phyloP scores from a whole-genome alignment of 2,888 invertebrate species.

The Choristoneura rosaceana region DNA sequence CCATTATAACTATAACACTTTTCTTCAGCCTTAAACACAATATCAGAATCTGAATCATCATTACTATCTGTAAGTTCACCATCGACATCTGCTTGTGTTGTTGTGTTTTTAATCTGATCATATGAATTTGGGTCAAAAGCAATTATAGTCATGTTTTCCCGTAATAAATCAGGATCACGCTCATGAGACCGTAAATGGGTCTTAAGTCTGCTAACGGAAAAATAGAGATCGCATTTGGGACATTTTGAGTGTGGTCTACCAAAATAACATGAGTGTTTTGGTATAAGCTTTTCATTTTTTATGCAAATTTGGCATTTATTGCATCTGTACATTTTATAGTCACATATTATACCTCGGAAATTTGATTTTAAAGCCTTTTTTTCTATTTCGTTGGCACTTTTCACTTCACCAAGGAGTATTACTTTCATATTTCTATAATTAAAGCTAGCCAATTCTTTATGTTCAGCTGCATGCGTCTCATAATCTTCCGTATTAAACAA shows the following conservation, averaged over 20 bases:
- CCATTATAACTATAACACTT: constrained; percentile 22
- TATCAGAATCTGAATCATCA: constrained; percentile 30
- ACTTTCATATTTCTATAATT: constrained; percentile 62
- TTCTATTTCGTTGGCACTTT: constrained; percentile 28
- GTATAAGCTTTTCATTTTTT: constrained; percentile 47
- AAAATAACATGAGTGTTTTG: constrained; percentile 59
- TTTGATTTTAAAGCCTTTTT: constrained; percentile 43
- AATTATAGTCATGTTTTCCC: constrained; percentile 60
- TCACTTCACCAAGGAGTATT: constrained; percentile 59
- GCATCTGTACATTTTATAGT: constrained; percentile 69
- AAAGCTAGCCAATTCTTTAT: constrained; percentile 58
- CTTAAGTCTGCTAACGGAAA: constrained; percentile 56
- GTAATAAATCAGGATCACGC: constrained; percentile 57
- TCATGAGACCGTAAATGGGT: constrained; percentile 62
- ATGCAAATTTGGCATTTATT: constrained; percentile 61
- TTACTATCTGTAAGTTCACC: constrained; percentile 20
- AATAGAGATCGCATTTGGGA: constrained; percentile 60
- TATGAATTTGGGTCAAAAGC: constrained; percentile 46
- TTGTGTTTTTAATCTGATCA: constrained; percentile 31
- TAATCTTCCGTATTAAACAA: constrained; percentile 55
- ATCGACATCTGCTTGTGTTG: constrained; percentile 15
- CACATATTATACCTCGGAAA: constrained; percentile 61
- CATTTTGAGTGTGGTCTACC: constrained; percentile 58
- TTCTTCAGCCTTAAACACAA: constrained; percentile 29
- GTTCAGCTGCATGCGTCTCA: constrained; percentile 59